phyloP scores from a whole-genome alignment of 2,888 invertebrate species.

The Mesorhabditis spiculigera region DNA sequence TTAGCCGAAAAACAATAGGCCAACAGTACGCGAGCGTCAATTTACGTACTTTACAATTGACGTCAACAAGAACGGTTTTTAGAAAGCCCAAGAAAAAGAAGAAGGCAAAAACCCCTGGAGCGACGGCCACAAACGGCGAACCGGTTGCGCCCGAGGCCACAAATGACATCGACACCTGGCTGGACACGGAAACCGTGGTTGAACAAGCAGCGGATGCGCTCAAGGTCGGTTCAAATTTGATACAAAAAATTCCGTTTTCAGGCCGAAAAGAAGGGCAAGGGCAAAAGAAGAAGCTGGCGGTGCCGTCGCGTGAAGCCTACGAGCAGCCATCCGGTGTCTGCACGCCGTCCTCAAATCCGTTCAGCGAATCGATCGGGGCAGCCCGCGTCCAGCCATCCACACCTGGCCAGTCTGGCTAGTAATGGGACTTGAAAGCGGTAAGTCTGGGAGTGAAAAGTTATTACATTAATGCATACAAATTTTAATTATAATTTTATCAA shows the following conservation, averaged over 20 bases:
- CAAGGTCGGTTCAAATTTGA: constrained; percentile 20
- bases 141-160: neutral
- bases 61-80: too few species aligned
- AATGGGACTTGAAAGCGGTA: constrained; percentile 6
- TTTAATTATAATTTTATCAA: too few species aligned
- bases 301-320: constrained; percentile 24
- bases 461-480: neutral
- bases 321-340: constrained; percentile 61
- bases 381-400: neutral
- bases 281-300: constrained; percentile 22
- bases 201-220: constrained; percentile 44
- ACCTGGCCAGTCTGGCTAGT: neutral
- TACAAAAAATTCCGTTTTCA: neutral
- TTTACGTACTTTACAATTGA: too few species aligned
- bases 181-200: constrained; percentile 47
- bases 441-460: constrained; percentile 8
- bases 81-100: constrained; percentile 9
- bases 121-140: constrained; percentile 5
- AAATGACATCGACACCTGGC: constrained; percentile 59
- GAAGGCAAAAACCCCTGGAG: constrained; percentile 4
- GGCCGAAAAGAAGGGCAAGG: constrained; percentile 24
- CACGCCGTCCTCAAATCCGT: constrained; percentile 55
- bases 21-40: too few species aligned
- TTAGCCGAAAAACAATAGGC: neutral
- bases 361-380: constrained; percentile 11